phyloP scores from a whole-genome alignment of 1,140 invertebrate species.

The Laupala kohalensis region DNA sequence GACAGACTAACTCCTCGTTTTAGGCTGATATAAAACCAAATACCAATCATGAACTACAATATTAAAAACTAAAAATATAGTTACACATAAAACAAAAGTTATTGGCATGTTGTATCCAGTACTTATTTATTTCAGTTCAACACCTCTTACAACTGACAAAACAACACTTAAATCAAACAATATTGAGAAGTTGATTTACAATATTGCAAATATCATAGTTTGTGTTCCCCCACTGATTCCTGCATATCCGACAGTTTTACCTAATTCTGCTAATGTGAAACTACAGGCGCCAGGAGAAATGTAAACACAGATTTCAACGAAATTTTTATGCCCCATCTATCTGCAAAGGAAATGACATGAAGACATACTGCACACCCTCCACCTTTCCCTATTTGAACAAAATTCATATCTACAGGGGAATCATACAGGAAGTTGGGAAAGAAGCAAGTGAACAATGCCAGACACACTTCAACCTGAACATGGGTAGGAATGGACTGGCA shows the following conservation, averaged over 20 bases:
- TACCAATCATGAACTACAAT: background rate
- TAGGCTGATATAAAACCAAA: background rate
- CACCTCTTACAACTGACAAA: background rate
- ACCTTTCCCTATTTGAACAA: background rate
- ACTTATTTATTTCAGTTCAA: background rate
- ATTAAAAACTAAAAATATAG: background rate
- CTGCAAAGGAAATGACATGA: background rate
- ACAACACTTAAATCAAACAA: background rate
- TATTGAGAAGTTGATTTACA: background rate
- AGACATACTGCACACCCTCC: background rate
- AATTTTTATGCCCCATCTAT: background rate
- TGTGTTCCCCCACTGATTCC: too few relatives aligned
- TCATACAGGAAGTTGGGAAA: background rate
- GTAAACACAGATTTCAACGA: background rate
- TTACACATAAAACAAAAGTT: background rate
- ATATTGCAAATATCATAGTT: too few relatives aligned
- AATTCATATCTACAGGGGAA: background rate
- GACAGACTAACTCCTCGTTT: background rate
- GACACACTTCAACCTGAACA: background rate
- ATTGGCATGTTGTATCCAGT: background rate
- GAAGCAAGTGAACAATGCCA: background rate
- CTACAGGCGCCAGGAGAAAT: background rate
- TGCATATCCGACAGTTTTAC: too few relatives aligned
- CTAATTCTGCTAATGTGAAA: too few relatives aligned
- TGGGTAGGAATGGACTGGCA: background rate